Evolutionary conservation across 2,113 vertebrate genomes (phyloP).

Genomic region (Ctenomys sociabilis): DNA sequence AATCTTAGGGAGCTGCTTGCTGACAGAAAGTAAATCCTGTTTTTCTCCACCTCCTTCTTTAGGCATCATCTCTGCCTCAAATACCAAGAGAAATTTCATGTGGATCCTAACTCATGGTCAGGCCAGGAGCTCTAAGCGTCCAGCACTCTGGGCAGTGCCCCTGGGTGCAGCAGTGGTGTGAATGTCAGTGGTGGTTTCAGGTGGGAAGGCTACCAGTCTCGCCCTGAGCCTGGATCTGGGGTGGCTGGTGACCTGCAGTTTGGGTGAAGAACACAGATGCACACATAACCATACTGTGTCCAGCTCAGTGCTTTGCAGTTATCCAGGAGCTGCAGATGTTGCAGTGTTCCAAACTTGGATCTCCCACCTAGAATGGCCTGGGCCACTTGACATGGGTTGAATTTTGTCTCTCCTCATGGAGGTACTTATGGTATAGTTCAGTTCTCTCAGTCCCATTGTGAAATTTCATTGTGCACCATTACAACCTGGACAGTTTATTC

Average conservation of each 20-base stretch:
- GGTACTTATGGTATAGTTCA: neutral
- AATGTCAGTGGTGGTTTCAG: neutral
- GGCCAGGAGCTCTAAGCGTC: neutral
- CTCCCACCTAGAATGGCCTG: neutral
- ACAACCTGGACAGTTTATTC: neutral
- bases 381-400: fast-evolving
- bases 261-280: neutral
- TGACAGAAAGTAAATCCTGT: neutral
- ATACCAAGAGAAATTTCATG: neutral
- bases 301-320: too few relatives aligned
- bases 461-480: neutral
- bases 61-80: neutral
- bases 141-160: too few relatives aligned
- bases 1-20: too few relatives aligned
- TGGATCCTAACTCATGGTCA: too few relatives aligned
- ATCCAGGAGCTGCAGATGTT: neutral
- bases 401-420: neutral
- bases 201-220: neutral
- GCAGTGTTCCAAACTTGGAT: too few relatives aligned
- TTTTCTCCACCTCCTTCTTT: neutral
- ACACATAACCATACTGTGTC: fast-evolving
- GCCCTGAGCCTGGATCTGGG: neutral
- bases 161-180: neutral
- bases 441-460: neutral
- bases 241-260: too few relatives aligned